Conservation (phyloP, 2,888 invertebrate species). For the Dexiosoma caninum region DNA sequence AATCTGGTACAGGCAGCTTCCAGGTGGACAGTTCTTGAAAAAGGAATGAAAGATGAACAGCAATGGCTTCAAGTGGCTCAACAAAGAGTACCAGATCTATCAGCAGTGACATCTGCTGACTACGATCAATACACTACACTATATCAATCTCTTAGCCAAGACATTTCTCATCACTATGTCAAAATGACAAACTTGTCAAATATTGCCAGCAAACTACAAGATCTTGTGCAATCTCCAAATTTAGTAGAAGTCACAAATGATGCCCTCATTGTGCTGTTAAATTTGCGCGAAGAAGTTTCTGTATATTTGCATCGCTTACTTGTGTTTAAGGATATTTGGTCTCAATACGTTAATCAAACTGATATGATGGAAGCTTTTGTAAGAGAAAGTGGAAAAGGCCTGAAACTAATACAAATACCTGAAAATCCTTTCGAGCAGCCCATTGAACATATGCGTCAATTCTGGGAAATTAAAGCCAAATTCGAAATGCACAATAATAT, state of each 20-base stretch:
- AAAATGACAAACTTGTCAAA: constrained; percentile 86
- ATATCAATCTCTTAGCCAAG: constrained; percentile 87
- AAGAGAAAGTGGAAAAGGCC: constrained; percentile 84
- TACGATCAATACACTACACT: constrained; percentile 90
- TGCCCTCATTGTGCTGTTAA: constrained; percentile 84
- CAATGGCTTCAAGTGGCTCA: constrained; percentile 91
- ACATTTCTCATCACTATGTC: constrained; percentile 88
- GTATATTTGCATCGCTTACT: constrained; percentile 84
- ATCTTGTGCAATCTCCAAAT: constrained; percentile 85
- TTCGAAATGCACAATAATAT: constrained; percentile 90
- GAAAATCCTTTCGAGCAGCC: constrained; percentile 81
- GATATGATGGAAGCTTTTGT: constrained; percentile 88
- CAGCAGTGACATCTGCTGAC: constrained; percentile 88
- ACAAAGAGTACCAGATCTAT: constrained; percentile 89
- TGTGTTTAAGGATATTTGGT: constrained; percentile 88
- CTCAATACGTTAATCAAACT: constrained; percentile 84
- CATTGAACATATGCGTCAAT: constrained; percentile 86
- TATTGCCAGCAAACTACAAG: constrained; percentile 85
- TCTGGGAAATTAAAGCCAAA: constrained; percentile 93
- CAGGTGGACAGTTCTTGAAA: constrained; percentile 88
- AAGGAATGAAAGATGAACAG: constrained; percentile 89
- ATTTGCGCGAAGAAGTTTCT: constrained; percentile 87
- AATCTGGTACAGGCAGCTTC: constrained; percentile 91
- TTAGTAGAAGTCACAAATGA: constrained; percentile 86
- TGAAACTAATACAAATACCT: constrained; percentile 82